phyloP scores from a whole-genome alignment of 1,140 invertebrate genomes.

The Drosophila serrata region DNA sequence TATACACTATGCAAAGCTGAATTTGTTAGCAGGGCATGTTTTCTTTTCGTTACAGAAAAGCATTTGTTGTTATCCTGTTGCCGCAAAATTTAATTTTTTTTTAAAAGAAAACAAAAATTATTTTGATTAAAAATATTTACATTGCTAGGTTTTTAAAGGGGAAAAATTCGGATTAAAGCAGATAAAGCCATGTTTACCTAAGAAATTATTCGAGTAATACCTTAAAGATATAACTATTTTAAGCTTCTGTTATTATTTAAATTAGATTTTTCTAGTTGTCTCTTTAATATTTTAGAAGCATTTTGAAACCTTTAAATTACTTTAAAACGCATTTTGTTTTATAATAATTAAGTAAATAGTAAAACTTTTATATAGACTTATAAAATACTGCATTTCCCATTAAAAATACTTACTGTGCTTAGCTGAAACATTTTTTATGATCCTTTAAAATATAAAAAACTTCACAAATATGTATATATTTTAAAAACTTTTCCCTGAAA shows the following conservation, averaged over 20 bases:
- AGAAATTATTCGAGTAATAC: too few relatives aligned
- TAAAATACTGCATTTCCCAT: neutral
- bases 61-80: slow-evolving; percentile 4
- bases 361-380: neutral
- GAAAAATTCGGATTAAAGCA: neutral
- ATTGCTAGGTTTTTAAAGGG: neutral
- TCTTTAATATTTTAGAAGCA: too few relatives aligned
- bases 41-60: neutral
- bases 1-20: slow-evolving; percentile 55
- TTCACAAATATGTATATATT: neutral
- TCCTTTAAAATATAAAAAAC: neutral
- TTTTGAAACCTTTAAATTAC: too few relatives aligned
- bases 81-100: neutral
- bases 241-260: too few relatives aligned
- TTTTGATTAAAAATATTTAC: neutral
- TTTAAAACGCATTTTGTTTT: too few relatives aligned
- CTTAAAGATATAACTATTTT: too few relatives aligned
- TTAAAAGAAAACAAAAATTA: neutral
- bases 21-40: slow-evolving; percentile 31
- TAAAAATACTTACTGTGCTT: neutral
- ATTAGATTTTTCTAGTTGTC: too few relatives aligned
- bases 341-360: neutral
- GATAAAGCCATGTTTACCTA: neutral
- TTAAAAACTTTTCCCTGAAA: neutral
- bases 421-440: neutral